Conservation (phyloP, 2,113 vertebrate species). For the Scolopax mira region DNA sequence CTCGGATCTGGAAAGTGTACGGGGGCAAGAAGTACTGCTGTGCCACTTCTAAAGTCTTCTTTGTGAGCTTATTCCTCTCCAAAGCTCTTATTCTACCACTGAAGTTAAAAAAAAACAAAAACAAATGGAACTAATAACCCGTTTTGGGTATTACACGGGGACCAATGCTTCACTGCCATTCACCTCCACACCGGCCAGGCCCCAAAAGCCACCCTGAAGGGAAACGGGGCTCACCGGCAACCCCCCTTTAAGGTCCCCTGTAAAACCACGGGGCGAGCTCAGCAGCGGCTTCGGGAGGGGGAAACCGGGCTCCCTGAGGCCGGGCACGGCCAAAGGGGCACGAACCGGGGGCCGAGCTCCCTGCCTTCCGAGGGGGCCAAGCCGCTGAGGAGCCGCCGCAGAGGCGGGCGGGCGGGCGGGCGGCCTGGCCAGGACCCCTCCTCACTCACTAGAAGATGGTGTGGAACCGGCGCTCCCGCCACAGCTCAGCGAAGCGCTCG, state of each 20-base stretch:
- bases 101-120: conserved; percentile 15
- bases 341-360: not conserved
- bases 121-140: fast-evolving
- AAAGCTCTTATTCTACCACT: conserved; percentile 79
- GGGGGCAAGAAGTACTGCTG: conserved; percentile 85
- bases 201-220: not conserved
- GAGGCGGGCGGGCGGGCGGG: too few species aligned
- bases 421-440: fast-evolving
- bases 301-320: not conserved
- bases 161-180: fast-evolving
- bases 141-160: fast-evolving
- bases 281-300: not conserved
- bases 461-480: conserved; percentile 86
- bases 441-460: conserved; percentile 83
- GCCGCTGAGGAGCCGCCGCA: not conserved
- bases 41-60: conserved; percentile 76
- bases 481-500: conserved; percentile 83
- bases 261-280: fast-evolving
- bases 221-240: not conserved
- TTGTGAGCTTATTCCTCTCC: conserved; percentile 80
- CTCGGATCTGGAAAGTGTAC: conserved; percentile 91
- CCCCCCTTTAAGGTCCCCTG: fast-evolving
- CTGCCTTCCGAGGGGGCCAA: not conserved
- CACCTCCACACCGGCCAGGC: not conserved
- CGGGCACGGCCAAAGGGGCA: not conserved